A percentile compares a stretch with the other conserved stretches of the same genome.
These are phyloP conservation scores for Bolinopsis microptera DNA, from an alignment of 37 sponge, comb jelly and placozoan genomes.

Conservation along the genomic window DNA sequence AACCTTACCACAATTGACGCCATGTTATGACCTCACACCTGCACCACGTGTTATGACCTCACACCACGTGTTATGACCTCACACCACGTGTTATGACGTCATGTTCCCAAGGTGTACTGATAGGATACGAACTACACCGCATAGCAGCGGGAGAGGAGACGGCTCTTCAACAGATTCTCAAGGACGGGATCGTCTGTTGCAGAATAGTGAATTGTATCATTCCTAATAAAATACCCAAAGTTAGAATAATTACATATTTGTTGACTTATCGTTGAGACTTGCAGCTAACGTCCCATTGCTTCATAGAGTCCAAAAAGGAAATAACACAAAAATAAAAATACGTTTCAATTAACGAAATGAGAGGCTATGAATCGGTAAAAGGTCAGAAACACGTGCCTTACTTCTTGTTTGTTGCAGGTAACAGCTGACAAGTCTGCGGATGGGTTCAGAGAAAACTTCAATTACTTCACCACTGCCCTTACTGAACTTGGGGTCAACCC, in stretches of 20 bases:
- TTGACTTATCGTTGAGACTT: too few species aligned
- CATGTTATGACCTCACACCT: background rate
- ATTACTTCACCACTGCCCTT: background rate
- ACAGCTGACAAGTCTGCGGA: slow-evolving; percentile 55
- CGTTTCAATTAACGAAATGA: too few species aligned
- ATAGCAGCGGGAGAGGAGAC: slow-evolving; percentile 62
- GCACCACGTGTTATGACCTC: background rate
- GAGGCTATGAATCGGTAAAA: too few species aligned
- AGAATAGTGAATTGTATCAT: slow-evolving; percentile 54
- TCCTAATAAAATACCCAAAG: slow-evolving; percentile 48
- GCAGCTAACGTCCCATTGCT: too few species aligned
- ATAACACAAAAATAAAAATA: too few species aligned
- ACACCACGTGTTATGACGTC: background rate
- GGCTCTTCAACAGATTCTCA: slow-evolving; percentile 56
- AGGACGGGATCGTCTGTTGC: slow-evolving; percentile 61
- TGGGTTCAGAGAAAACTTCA: slow-evolving; percentile 49
- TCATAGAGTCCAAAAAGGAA: too few species aligned
- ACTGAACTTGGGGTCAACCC: slow-evolving; percentile 7
- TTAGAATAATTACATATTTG: too few species aligned
- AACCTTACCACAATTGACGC: background rate
- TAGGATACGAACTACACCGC: slow-evolving; percentile 41
- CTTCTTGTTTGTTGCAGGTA: too few species aligned
- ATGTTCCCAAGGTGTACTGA: slow-evolving; percentile 14
- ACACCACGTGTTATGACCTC: background rate
- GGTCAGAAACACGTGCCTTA: too few species aligned